Conservation (phyloP, 2,888 invertebrate genomes). For the Pyrrhia umbra region DNA sequence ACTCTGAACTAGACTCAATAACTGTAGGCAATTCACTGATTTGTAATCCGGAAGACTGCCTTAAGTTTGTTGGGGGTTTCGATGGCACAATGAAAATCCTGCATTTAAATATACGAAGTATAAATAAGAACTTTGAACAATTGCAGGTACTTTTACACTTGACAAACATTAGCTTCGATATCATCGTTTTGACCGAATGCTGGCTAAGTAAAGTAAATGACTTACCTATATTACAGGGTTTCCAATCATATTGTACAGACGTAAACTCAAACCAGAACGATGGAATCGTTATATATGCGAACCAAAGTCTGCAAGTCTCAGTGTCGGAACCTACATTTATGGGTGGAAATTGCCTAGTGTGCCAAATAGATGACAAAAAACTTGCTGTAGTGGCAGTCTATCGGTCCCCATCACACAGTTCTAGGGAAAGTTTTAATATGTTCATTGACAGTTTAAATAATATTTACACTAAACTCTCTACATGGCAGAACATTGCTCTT, state of each 20-base stretch:
- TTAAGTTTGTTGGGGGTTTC: not conserved
- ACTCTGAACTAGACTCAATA: slow-evolving; percentile 7
- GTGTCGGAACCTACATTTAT: not conserved
- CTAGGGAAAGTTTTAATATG: slow-evolving; percentile 3
- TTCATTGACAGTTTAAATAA: slow-evolving; percentile 5
- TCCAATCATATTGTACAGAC: not conserved
- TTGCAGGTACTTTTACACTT: not conserved
- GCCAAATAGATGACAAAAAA: not conserved
- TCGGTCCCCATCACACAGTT: slow-evolving; percentile 9
- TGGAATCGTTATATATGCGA: slow-evolving; percentile 1
- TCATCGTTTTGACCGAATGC: slow-evolving; percentile 19
- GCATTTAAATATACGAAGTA: slow-evolving; percentile 13
- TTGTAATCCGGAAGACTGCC: not conserved
- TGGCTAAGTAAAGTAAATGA: slow-evolving; percentile 10
- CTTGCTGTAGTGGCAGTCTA: slow-evolving; percentile 1
- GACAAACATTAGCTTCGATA: slow-evolving; percentile 1
- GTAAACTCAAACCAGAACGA: slow-evolving; percentile 14
- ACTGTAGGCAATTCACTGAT: not conserved
- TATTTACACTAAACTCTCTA: not conserved
- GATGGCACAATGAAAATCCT: not conserved
- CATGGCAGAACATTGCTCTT: not conserved
- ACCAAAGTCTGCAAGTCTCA: not conserved
- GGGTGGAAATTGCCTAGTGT: slow-evolving; percentile 5
- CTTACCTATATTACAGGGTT: not conserved
- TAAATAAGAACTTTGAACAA: slow-evolving; percentile 15